Base-by-base conservation (phyloP, 2,888 invertebrate genomes). In the Antheraea assamensis region DNA sequence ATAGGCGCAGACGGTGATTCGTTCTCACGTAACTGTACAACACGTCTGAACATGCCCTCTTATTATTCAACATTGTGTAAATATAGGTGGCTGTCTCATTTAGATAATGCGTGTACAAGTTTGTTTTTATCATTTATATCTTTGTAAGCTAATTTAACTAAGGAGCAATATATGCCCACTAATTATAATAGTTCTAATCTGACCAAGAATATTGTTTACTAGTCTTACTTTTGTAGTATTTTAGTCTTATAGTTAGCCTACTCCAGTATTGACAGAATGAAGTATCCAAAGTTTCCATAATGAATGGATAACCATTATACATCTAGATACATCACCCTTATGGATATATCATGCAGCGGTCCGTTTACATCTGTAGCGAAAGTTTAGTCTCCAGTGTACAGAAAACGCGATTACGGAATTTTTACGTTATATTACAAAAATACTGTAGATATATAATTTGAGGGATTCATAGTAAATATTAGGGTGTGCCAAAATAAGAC, bases 1-100 rank as follows among this genome's bases (percentile, higher is more conserved):
- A 81, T 79, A 79, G 74, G 75, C 74, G 75, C 71, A 73, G 42
- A 71, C 21, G 68, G 21, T 68, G 68, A 35, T 19, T 68, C n/a
- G 68, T 35, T 64, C 35, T 35, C 68, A n/a, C 35, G 68, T 30
- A 64, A 64, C 30, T 30, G 4, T 30, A 30, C 15, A 30, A 42
- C 52, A 58, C 58, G 73, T 70, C 70, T 42, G 55, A 27, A 55
- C 55, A 42, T 64, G 55, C 21, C 70, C 27, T 58, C 58, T 35
- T 73, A 42, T 70, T 68, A 73, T 42, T 73, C 73, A 73, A 58
- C 58, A 70, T 70, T 58, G 52, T 58, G 73, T 70, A 73, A 73
- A 70, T 73, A 73, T 73, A 73, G 73, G 24, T 49, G 30, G 27
- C 35, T 21, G 73, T 52, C 35, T 47, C 68, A 73, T 70, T 73